phyloP scores from a whole-genome alignment of 53 echinoderm and acorn worm species.

The Echinometra lucunter region DNA sequence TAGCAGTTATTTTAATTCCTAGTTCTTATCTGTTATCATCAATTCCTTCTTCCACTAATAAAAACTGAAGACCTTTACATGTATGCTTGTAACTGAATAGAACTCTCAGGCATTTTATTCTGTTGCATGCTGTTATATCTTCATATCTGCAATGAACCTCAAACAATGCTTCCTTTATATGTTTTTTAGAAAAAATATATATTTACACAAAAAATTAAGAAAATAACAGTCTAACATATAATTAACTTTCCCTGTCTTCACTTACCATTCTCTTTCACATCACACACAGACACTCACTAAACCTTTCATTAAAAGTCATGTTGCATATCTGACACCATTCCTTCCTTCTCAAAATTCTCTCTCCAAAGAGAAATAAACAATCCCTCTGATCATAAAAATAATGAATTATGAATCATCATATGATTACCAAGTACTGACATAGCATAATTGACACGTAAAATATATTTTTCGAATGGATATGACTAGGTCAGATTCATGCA shows the following conservation, averaged over 20 bases:
- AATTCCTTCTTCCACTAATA: too few relatives aligned
- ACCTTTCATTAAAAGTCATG: not conserved
- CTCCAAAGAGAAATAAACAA: not conserved
- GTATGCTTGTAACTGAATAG: not conserved
- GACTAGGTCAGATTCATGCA: not conserved
- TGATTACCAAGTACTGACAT: conserved; percentile 28
- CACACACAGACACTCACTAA: conserved; percentile 14
- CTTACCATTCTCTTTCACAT: not conserved
- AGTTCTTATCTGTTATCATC: too few relatives aligned
- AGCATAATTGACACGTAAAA: not conserved
- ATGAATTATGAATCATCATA: not conserved
- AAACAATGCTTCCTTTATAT: not conserved
- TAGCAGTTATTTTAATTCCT: too few relatives aligned
- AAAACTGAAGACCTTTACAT: not conserved
- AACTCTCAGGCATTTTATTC: not conserved
- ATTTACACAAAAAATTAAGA: conserved; percentile 10
- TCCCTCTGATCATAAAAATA: not conserved
- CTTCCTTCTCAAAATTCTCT: not conserved
- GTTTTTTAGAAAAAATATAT: conserved; percentile 36
- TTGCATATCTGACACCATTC: not conserved
- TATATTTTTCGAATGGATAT: not conserved
- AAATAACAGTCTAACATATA: not conserved
- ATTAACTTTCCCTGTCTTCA: not conserved
- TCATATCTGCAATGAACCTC: not conserved
- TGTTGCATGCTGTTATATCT: not conserved